A percentile compares a stretch with the other conserved stretches of the same genome.
Conservation (phyloP, 2,888 invertebrate species). For the Nebria brevicollis region DNA sequence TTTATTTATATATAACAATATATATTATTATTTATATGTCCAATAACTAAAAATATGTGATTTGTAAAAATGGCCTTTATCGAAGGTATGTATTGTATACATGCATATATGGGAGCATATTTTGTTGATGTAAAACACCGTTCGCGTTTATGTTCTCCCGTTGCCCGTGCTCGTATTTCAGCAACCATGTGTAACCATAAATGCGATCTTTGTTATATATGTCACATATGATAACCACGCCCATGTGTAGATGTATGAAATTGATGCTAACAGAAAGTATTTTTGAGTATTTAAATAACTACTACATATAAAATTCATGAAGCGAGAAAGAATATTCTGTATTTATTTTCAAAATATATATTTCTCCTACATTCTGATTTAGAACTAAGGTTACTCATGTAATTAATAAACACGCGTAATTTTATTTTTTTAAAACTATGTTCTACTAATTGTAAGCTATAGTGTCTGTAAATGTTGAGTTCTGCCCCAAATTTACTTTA, state of each 20-base stretch:
- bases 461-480: no score
- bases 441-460: no score
- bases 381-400: no score
- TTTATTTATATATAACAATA: neutral
- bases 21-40: neutral
- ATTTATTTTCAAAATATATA: no score
- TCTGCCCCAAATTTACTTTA: no score
- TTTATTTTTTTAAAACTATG: no score
- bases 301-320: no score
- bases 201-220: conserved; percentile 53
- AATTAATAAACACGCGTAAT: no score
- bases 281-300: conserved; percentile 22
- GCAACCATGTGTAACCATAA: conserved; percentile 63
- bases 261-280: conserved; percentile 16
- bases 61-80: neutral
- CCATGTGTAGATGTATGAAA: conserved; percentile 47
- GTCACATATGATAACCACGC: conserved; percentile 47
- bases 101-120: no score
- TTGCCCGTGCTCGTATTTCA: conserved; percentile 59
- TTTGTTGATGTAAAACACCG: neutral
- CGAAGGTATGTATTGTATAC: neutral
- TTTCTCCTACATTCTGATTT: no score
- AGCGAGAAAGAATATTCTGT: no score
- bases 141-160: conserved; percentile 55
- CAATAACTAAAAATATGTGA: neutral